A percentile compares a stretch with the other conserved stretches of the same genome.
Evolutionary conservation across 2,797 vertebrate species (phyloP).

Genomic region (Antrozous pallidus): DNA sequence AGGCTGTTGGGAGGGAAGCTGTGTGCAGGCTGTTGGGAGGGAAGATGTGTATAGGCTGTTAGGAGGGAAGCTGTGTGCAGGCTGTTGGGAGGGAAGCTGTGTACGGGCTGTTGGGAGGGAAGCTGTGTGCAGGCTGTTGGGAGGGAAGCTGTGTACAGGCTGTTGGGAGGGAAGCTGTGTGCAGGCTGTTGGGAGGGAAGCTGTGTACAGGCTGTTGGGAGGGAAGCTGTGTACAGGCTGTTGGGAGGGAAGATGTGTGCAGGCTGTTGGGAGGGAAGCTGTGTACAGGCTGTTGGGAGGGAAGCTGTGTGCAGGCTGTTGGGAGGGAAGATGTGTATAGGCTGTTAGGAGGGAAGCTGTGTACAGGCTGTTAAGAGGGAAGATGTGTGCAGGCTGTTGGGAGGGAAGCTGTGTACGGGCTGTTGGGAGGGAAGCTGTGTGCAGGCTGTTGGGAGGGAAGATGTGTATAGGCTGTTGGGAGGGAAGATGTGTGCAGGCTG

Average conservation of each 20-base stretch:
- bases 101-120: not conserved
- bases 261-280: not conserved
- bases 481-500: no score
- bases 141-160: not conserved
- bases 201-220: not conserved
- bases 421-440: not conserved
- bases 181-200: no score
- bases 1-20: not conserved
- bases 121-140: no score
- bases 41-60: not conserved
- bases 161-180: not conserved
- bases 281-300: no score
- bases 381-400: no score
- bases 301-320: not conserved
- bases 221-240: no score
- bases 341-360: no score
- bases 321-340: not conserved
- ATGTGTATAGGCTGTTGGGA: not conserved
- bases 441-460: no score
- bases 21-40: no score
- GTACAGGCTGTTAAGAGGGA: not conserved
- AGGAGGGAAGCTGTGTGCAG: not conserved
- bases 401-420: not conserved
- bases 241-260: no score
- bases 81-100: no score